Evolutionary conservation across 2,888 invertebrate species (phyloP).

Genomic region (Calameuta pallipes): DNA sequence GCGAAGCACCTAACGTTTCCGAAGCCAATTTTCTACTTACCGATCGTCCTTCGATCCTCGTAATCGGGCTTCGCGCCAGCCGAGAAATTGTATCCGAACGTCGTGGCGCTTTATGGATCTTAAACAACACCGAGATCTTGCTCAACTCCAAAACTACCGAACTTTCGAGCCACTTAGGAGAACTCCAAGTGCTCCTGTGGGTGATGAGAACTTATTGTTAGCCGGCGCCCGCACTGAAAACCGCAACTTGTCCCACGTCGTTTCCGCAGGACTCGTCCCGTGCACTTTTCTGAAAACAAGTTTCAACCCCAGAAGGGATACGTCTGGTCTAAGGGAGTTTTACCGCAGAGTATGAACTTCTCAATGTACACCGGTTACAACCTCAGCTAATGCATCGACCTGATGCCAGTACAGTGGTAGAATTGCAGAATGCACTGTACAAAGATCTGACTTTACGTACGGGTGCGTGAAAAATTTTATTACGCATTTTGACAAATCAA

Average conservation of each 20-base stretch:
- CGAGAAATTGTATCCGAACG: background rate
- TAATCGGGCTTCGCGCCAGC: background rate
- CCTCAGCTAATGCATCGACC: background rate
- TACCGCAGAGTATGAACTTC: background rate
- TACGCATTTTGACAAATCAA: background rate
- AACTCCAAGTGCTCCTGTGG: slow-evolving; percentile 30
- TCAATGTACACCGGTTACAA: background rate
- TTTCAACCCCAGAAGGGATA: background rate
- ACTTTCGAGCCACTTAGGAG: slow-evolving; percentile 31
- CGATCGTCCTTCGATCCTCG: background rate
- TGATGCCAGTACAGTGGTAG: background rate
- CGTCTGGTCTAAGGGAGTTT: background rate
- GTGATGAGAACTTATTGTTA: slow-evolving; percentile 41
- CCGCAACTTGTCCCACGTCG: slow-evolving; percentile 16
- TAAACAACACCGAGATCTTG: slow-evolving; percentile 26
- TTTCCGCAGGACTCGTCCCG: slow-evolving; percentile 13
- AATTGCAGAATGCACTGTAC: background rate
- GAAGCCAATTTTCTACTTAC: background rate
- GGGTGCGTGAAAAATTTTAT: background rate
- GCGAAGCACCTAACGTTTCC: background rate
- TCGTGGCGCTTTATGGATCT: slow-evolving; percentile 18
- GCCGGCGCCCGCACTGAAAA: slow-evolving; percentile 19
- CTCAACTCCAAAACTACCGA: slow-evolving; percentile 33
- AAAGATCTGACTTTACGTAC: background rate
- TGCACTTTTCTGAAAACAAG: background rate